Conservation (phyloP, 2,113 vertebrate species). For the Cavia porcellus region DNA sequence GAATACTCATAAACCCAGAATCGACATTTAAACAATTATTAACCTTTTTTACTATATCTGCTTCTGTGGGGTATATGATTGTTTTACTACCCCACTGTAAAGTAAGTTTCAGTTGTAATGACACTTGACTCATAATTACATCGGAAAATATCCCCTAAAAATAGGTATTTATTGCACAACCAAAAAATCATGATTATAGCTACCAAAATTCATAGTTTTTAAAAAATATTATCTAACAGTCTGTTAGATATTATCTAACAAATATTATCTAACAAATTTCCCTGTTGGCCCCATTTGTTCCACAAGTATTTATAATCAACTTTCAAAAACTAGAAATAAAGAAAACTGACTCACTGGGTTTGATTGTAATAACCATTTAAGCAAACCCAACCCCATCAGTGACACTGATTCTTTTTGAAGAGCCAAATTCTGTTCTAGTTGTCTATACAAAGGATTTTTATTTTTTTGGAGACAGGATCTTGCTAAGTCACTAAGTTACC, state of each 20-base stretch:
- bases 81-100: not conserved
- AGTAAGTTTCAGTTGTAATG: not conserved
- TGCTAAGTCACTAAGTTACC: not conserved
- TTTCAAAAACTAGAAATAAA: not conserved
- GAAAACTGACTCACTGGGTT: not conserved
- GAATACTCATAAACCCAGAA: not conserved
- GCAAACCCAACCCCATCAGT: not conserved
- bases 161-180: not conserved
- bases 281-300: not conserved
- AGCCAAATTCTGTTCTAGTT: not conserved
- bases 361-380: not conserved
- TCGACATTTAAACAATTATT: not conserved
- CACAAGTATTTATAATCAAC: not conserved
- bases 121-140: not conserved
- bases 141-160: not conserved
- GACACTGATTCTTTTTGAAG: not conserved
- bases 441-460: not conserved
- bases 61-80: not conserved
- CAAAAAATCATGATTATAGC: not conserved
- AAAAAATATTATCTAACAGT: not conserved
- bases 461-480: not conserved
- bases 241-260: too few species aligned
- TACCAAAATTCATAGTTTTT: not conserved
- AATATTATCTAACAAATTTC: too few species aligned
- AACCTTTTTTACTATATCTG: not conserved